Conservation (phyloP, 2,888 invertebrate species). For the Synanthedon andrenaeformis region DNA sequence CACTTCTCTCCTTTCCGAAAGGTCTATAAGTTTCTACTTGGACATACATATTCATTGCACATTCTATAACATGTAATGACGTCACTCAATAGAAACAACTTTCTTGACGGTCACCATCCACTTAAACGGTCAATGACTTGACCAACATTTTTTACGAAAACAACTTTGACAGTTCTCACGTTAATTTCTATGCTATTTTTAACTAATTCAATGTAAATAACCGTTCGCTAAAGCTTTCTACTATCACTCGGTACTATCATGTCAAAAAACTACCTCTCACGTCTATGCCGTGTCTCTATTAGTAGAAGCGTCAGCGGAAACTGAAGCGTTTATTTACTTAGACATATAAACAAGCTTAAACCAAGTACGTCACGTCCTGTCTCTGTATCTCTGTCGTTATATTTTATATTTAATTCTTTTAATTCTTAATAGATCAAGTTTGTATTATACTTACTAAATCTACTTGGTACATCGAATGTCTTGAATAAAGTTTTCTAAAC, state of each 20-base stretch:
- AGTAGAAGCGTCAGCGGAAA: not conserved
- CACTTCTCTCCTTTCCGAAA: too few relatives aligned
- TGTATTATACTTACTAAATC: too few relatives aligned
- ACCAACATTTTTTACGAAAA: conserved; percentile 19
- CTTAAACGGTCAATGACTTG: conserved; percentile 4
- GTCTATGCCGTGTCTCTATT: not conserved
- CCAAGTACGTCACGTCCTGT: too few relatives aligned
- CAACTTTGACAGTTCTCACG: conserved; percentile 22
- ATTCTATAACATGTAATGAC: not conserved
- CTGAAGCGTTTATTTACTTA: not conserved
- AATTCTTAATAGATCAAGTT: too few relatives aligned
- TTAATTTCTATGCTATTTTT: not conserved
- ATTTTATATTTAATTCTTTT: too few relatives aligned
- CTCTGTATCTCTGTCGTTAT: too few relatives aligned
- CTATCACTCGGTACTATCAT: not conserved
- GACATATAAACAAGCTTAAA: too few relatives aligned
- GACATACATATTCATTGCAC: too few relatives aligned
- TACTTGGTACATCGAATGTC: too few relatives aligned
- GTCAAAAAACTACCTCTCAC: conserved; percentile 1
- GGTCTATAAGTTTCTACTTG: too few relatives aligned
- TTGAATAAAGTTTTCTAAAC: too few relatives aligned
- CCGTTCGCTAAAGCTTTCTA: not conserved
- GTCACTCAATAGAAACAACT: not conserved
- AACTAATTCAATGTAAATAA: not conserved
- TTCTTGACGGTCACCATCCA: not conserved